Evolutionary conservation across 2,113 vertebrate species (phyloP).

Genomic region (Siniperca knerii): DNA sequence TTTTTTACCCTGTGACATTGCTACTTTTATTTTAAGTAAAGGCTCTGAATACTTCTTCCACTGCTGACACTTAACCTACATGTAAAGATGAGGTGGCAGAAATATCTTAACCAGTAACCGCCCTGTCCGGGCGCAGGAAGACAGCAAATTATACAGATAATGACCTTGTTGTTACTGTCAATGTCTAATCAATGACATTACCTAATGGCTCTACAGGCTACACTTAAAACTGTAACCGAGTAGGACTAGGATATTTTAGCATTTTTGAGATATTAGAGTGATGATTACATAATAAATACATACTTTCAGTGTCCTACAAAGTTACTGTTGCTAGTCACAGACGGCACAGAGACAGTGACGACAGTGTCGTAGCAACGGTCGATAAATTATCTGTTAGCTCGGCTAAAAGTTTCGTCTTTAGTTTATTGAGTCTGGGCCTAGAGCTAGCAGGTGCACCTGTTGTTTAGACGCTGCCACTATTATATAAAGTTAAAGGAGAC

Average conservation of each 20-base stretch:
- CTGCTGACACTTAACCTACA: not conserved
- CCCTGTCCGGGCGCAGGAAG: not conserved
- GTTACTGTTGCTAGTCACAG: not conserved
- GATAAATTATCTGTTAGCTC: slow-evolving; percentile 1
- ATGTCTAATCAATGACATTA: not conserved
- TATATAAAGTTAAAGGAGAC: not conserved
- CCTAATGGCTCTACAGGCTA: not conserved
- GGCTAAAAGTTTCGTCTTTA: not conserved
- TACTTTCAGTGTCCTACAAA: not conserved
- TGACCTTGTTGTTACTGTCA: slow-evolving; percentile 45
- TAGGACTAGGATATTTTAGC: fast-evolving
- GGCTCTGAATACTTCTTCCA: not conserved
- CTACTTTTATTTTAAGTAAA: not conserved
- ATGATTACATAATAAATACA: not conserved
- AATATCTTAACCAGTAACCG: not conserved
- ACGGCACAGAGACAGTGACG: too few species aligned
- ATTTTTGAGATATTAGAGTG: fast-evolving
- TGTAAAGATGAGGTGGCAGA: not conserved
- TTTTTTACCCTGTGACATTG: not conserved
- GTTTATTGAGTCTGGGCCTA: not conserved
- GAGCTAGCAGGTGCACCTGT: not conserved
- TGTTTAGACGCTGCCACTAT: not conserved
- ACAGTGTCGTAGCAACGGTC: not conserved
- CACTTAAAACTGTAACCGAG: not conserved
- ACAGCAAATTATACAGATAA: not conserved